phyloP scores from a whole-genome alignment of 2,888 invertebrate genomes.

The Oscheius sp. region DNA sequence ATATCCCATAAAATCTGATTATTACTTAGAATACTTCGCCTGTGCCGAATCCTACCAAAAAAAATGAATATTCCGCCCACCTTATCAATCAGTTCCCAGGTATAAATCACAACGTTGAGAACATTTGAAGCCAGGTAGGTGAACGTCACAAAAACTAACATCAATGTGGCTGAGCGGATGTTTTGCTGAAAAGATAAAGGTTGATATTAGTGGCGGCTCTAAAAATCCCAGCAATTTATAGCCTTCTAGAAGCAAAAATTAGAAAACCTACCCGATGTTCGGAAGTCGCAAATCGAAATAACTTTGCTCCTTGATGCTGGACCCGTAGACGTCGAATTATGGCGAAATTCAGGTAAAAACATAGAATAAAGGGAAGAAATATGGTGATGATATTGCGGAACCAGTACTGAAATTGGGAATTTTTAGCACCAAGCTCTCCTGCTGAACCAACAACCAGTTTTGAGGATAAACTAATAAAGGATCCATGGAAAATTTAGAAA shows the following conservation, averaged over 20 bases:
- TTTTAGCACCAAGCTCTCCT: background rate
- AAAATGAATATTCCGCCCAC: conserved; percentile 13
- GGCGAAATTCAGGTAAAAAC: conserved; percentile 65
- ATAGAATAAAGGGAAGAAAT: conserved; percentile 66
- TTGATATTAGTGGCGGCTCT: background rate
- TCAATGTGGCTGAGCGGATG: conserved; percentile 68
- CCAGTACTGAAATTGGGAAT: conserved; percentile 60
- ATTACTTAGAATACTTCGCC: too few relatives aligned
- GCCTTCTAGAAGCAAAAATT: background rate
- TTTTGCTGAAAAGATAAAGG: conserved; percentile 58
- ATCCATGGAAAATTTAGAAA: too few relatives aligned
- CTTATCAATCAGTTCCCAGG: conserved; percentile 66
- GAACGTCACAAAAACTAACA: conserved; percentile 69
- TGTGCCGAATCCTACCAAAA: too few relatives aligned
- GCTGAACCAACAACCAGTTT: background rate
- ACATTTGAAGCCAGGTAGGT: conserved; percentile 69
- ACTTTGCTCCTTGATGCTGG: conserved; percentile 67
- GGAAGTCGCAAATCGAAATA: conserved; percentile 69
- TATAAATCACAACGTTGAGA: conserved; percentile 66
- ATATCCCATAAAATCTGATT: too few relatives aligned
- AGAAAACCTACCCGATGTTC: conserved; percentile 60
- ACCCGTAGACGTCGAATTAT: conserved; percentile 66
- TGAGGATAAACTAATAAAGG: background rate
- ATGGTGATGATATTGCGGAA: conserved; percentile 66
- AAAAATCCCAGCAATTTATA: background rate